A percentile compares a stretch with the other conserved stretches of the same genome.
Conservation (phyloP, 1,140 invertebrate species). For the Plectrocnemia conspersa region DNA sequence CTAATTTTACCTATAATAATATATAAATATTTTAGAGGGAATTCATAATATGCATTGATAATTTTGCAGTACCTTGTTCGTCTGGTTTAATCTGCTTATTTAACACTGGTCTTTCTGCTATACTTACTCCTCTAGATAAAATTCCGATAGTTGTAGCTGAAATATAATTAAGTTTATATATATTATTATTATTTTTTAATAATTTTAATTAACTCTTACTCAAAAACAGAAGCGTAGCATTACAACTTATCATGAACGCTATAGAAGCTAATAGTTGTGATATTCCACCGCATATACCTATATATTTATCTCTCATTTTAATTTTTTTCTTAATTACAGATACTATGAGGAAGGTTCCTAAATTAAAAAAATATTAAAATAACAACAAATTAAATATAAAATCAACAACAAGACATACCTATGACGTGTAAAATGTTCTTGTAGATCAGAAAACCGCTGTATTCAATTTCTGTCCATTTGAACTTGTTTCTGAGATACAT, state of each 20-base stretch:
- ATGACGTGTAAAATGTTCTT: background rate
- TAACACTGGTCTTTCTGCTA: constrained; percentile 47
- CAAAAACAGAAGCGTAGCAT: constrained; percentile 3
- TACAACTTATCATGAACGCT: constrained; percentile 12
- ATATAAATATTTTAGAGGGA: background rate
- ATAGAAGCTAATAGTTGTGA: constrained; percentile 8
- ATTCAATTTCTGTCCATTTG: constrained; percentile 10
- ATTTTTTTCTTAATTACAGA: constrained; percentile 2
- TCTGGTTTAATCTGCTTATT: constrained; percentile 49
- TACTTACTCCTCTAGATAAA: constrained; percentile 46
- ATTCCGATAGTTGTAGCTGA: constrained; percentile 29
- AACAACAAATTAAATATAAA: background rate
- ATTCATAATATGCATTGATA: constrained; percentile 6
- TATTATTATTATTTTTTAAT: background rate
- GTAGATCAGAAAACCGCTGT: background rate
- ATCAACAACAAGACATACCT: background rate
- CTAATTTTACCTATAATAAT: constrained; percentile 47
- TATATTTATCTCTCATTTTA: constrained; percentile 8
- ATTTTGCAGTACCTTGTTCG: constrained; percentile 45
- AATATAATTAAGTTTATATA: constrained; percentile 1
- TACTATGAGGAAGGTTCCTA: constrained; percentile 12
- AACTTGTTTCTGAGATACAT: constrained; percentile 17
- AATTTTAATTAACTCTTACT: background rate
- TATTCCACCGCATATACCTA: constrained; percentile 8
- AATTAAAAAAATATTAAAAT: constrained; percentile 2